Evolutionary conservation across 2,888 invertebrate species (phyloP).

Genomic region (Xanthorhoe designata): DNA sequence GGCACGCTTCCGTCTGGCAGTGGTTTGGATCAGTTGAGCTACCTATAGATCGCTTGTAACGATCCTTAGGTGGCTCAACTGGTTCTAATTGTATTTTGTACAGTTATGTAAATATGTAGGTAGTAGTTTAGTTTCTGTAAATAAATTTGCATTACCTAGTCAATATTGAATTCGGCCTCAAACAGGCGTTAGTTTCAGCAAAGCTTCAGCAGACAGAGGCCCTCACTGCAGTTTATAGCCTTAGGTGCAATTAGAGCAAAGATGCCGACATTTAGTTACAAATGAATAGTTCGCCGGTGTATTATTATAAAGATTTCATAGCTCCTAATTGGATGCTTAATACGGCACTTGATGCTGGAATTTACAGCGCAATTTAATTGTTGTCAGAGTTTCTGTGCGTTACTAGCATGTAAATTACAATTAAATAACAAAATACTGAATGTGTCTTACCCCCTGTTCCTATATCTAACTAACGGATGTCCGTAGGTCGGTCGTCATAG

Average conservation of each 20-base stretch:
- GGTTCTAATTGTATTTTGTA: too few species aligned
- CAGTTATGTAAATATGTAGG: too few species aligned
- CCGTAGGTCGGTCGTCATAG: too few species aligned
- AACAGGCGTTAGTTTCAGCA: background rate
- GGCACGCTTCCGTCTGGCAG: too few species aligned
- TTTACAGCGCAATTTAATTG: conserved; percentile 39
- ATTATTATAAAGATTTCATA: conserved; percentile 65
- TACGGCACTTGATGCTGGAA: conserved; percentile 48
- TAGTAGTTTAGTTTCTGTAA: too few species aligned
- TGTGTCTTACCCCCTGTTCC: too few species aligned
- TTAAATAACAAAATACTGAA: background rate
- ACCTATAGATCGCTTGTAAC: too few species aligned
- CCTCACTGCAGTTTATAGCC: conserved; percentile 58
- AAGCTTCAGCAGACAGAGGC: conserved; percentile 42
- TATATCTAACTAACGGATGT: too few species aligned
- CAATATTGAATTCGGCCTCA: too few species aligned
- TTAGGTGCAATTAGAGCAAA: conserved; percentile 69
- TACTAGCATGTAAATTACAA: conserved; percentile 13
- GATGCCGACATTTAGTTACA: conserved; percentile 64
- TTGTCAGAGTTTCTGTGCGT: conserved; percentile 31
- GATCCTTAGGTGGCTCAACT: too few species aligned
- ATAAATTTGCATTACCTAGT: too few species aligned
- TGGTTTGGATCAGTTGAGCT: too few species aligned
- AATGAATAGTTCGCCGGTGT: conserved; percentile 57
- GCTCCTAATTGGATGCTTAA: conserved; percentile 68